These are phyloP conservation scores for Dicrurus megarhynchus DNA, from an alignment of 2,113 vertebrate genomes.

Conservation along the genomic window DNA sequence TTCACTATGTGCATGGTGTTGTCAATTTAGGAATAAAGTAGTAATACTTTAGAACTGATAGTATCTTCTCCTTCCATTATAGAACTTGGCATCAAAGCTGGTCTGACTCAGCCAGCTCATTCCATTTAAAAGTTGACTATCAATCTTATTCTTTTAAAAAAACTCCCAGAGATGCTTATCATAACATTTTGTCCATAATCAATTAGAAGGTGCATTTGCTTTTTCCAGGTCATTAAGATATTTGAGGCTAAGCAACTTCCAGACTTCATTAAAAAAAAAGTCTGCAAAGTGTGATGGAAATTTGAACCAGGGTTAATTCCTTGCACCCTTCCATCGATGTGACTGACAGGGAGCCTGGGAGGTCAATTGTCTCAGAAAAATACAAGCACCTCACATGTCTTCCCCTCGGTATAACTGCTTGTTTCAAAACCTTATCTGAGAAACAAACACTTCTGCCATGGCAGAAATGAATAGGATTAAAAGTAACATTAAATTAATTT, in stretches of 20 bases:
- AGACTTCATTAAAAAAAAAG: neutral
- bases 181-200: neutral
- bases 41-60: neutral
- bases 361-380: neutral
- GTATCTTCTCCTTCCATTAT: constrained; percentile 11
- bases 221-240: neutral
- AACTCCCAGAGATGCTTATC: neutral
- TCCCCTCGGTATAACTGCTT: neutral
- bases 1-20: neutral
- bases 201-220: neutral
- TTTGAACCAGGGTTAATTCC: neutral
- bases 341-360: neutral
- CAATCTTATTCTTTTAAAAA: neutral
- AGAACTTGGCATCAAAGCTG: neutral
- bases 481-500: constrained; percentile 25
- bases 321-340: neutral
- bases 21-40: neutral
- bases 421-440: constrained; percentile 23
- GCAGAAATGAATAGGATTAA: constrained; percentile 2
- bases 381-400: neutral
- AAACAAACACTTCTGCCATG: neutral
- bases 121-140: neutral
- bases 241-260: neutral
- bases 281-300: neutral
- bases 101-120: constrained; percentile 15